Evolutionary conservation across 1,140 invertebrate species (phyloP), one percentile per base, ranked within the genome.

Genomic region (Lutraria rhynchaena): DNA sequence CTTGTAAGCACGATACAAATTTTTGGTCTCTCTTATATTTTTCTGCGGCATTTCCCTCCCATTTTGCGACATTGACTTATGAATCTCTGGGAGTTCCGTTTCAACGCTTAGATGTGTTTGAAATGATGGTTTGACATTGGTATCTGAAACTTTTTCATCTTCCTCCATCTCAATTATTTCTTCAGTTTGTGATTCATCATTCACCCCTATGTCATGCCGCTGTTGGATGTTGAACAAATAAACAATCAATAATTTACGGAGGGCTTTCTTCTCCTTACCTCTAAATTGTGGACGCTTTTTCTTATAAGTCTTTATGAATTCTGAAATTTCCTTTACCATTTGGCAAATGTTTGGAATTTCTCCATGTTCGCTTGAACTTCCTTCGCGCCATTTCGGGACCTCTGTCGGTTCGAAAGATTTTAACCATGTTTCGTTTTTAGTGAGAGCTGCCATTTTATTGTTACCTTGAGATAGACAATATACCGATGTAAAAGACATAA

Each of bases 351-450:
- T 2, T 31, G 67, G 67, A 22, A 49, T 69, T 22, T 3, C 24
- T 0, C 0, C 4, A 22, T 70, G 19, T 7, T 19, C 0, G 3
- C 17, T 22, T 7, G 22, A 9, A 0, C n/a, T 24, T 0, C 15
- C 29, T 33, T 22, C 17, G 22, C 67, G 13, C 67, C 67, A 70
- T 53, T 55, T 35, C 7, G 67, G 67, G 13, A 4, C 19, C n/a
- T 70, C 67, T 55, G 67, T 70, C 35, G 46, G 67, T n/a, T 70
- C 29, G 55, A 55, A 70, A 35, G 57, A 33, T n/a, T n/a, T n/a
- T n/a, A n/a, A n/a, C n/a, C n/a, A n/a, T n/a, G n/a, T n/a, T n/a
- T n/a, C n/a, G n/a, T n/a, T n/a, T n/a, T n/a, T n/a, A n/a, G n/a
- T n/a, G n/a, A n/a, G n/a, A n/a, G n/a, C n/a, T n/a, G n/a, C n/a